These are phyloP conservation scores for Cephus pygmeus DNA, from an alignment of 2,888 invertebrate species.

Conservation along the genomic window DNA sequence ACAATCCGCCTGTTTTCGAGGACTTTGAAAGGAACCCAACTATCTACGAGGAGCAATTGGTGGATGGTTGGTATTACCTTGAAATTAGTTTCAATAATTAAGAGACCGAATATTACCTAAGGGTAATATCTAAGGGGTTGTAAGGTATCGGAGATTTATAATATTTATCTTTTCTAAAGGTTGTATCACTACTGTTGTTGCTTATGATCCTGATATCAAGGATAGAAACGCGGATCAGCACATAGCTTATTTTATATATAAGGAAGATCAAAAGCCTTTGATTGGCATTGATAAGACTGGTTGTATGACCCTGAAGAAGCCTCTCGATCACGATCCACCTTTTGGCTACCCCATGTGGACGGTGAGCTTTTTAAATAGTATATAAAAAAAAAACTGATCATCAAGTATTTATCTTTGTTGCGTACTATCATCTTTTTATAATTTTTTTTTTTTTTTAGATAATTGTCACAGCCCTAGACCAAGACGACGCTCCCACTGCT, in stretches of 20 bases:
- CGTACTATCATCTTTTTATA: neutral
- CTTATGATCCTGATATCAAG: conserved; percentile 88
- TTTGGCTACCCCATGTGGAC: conserved; percentile 84
- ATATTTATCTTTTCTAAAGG: conserved; percentile 28
- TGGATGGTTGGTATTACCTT: conserved; percentile 65
- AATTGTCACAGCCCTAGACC: conserved; percentile 78
- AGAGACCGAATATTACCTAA: neutral
- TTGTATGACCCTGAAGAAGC: conserved; percentile 78
- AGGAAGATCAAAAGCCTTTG: conserved; percentile 77
- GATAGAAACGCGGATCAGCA: conserved; percentile 80
- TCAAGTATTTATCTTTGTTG: neutral
- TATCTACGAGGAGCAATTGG: conserved; percentile 79
- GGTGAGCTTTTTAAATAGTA: conserved; percentile 45
- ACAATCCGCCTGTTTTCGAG: conserved; percentile 88
- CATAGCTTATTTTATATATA: conserved; percentile 81
- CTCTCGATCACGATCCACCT: conserved; percentile 90
- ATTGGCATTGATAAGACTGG: conserved; percentile 80
- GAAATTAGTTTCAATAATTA: neutral
- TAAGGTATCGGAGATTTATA: neutral
- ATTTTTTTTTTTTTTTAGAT: conserved; percentile 45
- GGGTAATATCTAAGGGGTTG: conserved; percentile 6
- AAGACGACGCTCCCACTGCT: conserved; percentile 73
- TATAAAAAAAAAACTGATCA: neutral
- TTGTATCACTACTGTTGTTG: conserved; percentile 70
- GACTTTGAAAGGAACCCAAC: conserved; percentile 78